phyloP scores from a whole-genome alignment of 2,113 vertebrate species.

The Neolamprologus toae region DNA sequence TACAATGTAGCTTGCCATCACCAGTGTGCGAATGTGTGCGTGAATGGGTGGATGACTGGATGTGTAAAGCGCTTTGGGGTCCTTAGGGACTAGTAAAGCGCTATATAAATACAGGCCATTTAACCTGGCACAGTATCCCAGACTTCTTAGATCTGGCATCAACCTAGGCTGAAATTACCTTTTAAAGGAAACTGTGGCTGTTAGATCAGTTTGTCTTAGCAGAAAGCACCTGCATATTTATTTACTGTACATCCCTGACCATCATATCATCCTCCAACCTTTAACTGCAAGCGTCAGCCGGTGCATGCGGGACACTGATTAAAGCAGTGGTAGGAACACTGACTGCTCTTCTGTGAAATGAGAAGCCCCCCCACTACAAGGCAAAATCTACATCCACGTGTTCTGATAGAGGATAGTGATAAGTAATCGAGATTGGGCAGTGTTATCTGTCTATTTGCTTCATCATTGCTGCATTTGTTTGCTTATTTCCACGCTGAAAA shows the following conservation, averaged over 20 bases:
- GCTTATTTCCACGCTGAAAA: constrained; percentile 21
- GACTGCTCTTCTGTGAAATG: constrained; percentile 60
- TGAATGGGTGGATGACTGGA: too few relatives aligned
- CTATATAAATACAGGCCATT: too few relatives aligned
- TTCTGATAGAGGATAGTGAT: constrained; percentile 34
- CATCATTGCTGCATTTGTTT: constrained; percentile 46
- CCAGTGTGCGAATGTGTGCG: too few relatives aligned
- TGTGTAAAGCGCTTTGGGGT: too few relatives aligned
- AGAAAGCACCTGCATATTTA: constrained; percentile 14
- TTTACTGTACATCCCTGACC: constrained; percentile 11
- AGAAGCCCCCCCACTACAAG: constrained; percentile 24
- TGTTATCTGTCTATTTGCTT: constrained; percentile 41
- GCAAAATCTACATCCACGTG: constrained; percentile 31
- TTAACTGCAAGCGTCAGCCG: not conserved
- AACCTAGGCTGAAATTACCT: not conserved
- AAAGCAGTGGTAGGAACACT: constrained; percentile 1
- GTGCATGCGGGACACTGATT: constrained; percentile 38
- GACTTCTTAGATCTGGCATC: not conserved
- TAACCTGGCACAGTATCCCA: not conserved
- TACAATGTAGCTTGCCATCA: too few relatives aligned
- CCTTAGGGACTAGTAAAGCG: too few relatives aligned
- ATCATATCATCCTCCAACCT: not conserved
- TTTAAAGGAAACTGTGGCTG: not conserved
- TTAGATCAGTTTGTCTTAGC: not conserved
- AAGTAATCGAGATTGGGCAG: not conserved